A percentile compares a stretch with the other conserved stretches of the same genome.
Conservation (phyloP, 2,797 vertebrate genomes). For the Ambastaia sidthimunki region DNA sequence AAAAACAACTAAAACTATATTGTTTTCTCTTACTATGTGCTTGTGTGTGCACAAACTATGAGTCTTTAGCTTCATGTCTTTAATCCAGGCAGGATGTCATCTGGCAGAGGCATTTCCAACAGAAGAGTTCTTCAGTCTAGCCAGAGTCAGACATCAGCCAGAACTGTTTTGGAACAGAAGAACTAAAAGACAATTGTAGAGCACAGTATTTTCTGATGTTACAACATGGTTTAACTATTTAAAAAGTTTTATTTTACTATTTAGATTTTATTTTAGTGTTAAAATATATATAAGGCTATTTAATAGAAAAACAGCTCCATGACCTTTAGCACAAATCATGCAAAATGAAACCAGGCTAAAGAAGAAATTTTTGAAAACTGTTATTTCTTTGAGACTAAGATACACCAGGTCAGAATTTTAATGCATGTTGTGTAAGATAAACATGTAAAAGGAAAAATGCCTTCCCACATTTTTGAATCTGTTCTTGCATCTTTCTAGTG, state of each 20-base stretch:
- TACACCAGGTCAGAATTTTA: too few species aligned
- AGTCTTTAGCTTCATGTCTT: constrained; percentile 12
- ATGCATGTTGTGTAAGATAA: not conserved
- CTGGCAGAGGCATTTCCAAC: constrained; percentile 35
- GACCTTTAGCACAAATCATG: too few species aligned
- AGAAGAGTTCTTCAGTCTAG: not conserved
- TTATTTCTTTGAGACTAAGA: too few species aligned
- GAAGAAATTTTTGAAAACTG: too few species aligned
- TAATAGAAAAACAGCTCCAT: too few species aligned
- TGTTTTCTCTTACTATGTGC: not conserved
- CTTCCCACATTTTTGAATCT: not conserved
- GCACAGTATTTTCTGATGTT: too few species aligned
- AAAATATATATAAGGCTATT: too few species aligned
- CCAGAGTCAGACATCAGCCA: constrained; percentile 23
- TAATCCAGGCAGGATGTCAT: constrained; percentile 38
- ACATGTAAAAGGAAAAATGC: not conserved
- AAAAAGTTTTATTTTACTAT: too few species aligned
- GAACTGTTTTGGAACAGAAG: not conserved
- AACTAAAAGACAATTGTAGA: not conserved
- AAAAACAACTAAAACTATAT: not conserved
- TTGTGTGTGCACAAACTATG: not conserved
- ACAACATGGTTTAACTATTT: too few species aligned
- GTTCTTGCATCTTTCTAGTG: not conserved
- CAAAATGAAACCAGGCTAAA: too few species aligned
- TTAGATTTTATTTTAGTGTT: too few species aligned